Percentiles rank a stretch among this genome's conserved stretches.
These are phyloP conservation scores for Schrankia costaestrigalis DNA, from an alignment of 2,888 invertebrate genomes.

Conservation along the genomic window DNA sequence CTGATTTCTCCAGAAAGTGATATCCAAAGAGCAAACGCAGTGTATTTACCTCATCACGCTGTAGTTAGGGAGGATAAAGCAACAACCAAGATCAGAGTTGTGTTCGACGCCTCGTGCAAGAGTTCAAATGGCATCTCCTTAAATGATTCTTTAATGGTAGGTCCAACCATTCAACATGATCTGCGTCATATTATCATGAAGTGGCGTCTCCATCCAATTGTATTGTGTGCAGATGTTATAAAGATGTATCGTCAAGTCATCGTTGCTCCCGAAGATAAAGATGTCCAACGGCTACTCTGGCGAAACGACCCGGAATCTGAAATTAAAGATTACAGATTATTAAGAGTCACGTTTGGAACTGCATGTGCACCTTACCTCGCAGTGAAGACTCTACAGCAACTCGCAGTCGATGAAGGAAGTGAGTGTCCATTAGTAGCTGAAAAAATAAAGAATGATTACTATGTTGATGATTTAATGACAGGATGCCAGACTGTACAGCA, in stretches of 20 bases:
- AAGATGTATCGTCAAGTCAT: slow-evolving; percentile 34
- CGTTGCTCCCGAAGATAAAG: slow-evolving; percentile 8
- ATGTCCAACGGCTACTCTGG: slow-evolving; percentile 8
- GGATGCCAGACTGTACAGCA: not conserved
- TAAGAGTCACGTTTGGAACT: slow-evolving; percentile 19
- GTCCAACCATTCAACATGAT: slow-evolving; percentile 25
- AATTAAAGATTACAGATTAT: slow-evolving; percentile 9
- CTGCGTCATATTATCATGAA: slow-evolving; percentile 27
- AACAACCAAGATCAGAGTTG: slow-evolving; percentile 24
- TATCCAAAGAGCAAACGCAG: slow-evolving; percentile 3
- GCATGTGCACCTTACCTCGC: slow-evolving; percentile 16
- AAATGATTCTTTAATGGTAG: slow-evolving; percentile 27
- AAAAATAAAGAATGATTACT: slow-evolving; percentile 1
- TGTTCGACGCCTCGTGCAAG: slow-evolving; percentile 17
- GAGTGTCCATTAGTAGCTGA: slow-evolving; percentile 1
- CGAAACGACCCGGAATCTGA: slow-evolving; percentile 4
- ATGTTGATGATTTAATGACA: slow-evolving; percentile 3
- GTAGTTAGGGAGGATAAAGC: slow-evolving; percentile 26
- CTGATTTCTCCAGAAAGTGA: slow-evolving; percentile 18
- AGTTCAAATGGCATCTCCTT: slow-evolving; percentile 14
- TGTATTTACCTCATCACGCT: slow-evolving; percentile 35
- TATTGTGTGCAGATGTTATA: slow-evolving; percentile 25
- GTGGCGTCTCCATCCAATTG: slow-evolving; percentile 25
- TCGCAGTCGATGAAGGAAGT: slow-evolving; percentile 9
- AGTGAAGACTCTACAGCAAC: slow-evolving; percentile 1